Percentiles rank a stretch among this genome's conserved stretches.
Conservation (phyloP, 2,113 vertebrate species). For the Platichthys stellatus region DNA sequence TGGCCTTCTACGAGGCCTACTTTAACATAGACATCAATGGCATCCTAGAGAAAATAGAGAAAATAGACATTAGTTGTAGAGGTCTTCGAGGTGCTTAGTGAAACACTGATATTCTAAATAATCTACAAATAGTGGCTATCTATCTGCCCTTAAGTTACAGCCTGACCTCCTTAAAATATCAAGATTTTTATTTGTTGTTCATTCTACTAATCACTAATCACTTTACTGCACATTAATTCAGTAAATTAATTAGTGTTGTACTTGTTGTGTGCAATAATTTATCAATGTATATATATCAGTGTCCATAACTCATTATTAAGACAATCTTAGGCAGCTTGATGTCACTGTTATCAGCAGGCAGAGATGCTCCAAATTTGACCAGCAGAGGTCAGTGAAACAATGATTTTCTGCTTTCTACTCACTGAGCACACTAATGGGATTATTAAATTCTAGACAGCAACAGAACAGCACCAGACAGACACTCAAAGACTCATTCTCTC, state of each 20-base stretch:
- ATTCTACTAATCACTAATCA: neutral
- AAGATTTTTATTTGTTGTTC: neutral
- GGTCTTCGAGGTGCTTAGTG: neutral
- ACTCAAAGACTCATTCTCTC: neutral
- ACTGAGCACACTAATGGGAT: neutral
- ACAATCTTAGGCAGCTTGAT: neutral
- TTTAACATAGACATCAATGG: neutral
- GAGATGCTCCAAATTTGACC: neutral
- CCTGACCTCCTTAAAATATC: no score
- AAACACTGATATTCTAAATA: neutral
- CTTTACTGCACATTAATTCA: neutral
- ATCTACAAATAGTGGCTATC: neutral
- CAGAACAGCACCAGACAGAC: constrained; percentile 31
- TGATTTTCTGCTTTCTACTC: neutral
- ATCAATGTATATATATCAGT: neutral
- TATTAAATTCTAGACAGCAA: constrained; percentile 57
- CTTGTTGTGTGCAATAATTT: neutral
- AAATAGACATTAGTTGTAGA: neutral
- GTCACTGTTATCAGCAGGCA: neutral
- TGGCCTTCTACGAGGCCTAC: no score
- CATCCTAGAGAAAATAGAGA: neutral
- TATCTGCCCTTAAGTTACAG: no score
- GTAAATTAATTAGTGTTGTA: neutral
- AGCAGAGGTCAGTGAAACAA: constrained; percentile 29
- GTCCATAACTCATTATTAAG: neutral